Base-by-base conservation (phyloP, 2,888 invertebrate genomes). In the Agrochola circellaris region DNA sequence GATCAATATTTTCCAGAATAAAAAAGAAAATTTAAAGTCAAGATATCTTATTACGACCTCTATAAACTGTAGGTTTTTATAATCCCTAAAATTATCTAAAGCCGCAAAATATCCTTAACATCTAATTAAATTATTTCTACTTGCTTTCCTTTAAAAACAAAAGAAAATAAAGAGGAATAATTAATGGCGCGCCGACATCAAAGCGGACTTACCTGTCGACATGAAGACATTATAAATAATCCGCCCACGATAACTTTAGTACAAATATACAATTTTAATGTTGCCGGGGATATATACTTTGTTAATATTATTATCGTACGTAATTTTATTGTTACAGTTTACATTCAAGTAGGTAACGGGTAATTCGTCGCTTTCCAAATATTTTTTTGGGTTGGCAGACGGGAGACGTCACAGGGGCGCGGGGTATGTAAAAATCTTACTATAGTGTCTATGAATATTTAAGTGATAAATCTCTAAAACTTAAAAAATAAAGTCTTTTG, bases 161-260 rank as follows among this genome's bases (percentile, higher is more conserved):
- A 81, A 72, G 68, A 72, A 73, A 64, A 78, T 68, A 67, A 79
- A 74, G 42, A 62, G 64, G 65, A 82, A 82, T 73, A 79, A 79
- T 83, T 66, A 83, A 75, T 83, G 58, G 69, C n/a, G 34, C 8
- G 34, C 70, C 64, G 51, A 79, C 75, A 80, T 83, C 82, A 83
- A 75, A 84, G 72, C 58, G 48, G 54, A 61, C 79, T 68, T 65
- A 75, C 64, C 48, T 73, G 64, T 69, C 84, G 75, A 75, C 75
- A 62, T 69, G 51, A 69, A 65, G 58, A 72, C 61, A 58, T 69
- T 69, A 73, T 66, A 70, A 79, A 83, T 83, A 79, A 75, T 83
- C 62, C 64, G 38, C 75, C 75, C 58, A 73, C 79, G 69, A 60
- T 64, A 26, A 70, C 51, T 66, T 68, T 73, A 38, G 62, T 64